Base-by-base conservation (phyloP, 2,888 invertebrate genomes). In the Phyllotreta cruciferae region DNA sequence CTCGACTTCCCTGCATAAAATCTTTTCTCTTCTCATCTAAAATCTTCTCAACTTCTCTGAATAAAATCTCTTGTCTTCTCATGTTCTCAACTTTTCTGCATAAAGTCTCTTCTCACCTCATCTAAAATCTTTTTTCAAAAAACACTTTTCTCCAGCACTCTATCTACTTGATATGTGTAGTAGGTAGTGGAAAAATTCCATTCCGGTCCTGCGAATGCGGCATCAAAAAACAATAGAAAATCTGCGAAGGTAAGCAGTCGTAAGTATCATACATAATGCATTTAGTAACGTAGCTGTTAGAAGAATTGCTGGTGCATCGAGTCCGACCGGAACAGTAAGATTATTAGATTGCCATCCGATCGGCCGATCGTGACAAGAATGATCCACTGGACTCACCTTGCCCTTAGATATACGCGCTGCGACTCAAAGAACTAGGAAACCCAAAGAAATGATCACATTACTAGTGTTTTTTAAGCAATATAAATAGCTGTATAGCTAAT, bases 291-390 rank as follows among this genome's bases (percentile, higher is more conserved):
- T 74, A 73, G 73, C 74, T 75, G 70, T 76, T 77, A 77, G 74
- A 75, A 77, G 77, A 78, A 77, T 76, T 72, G 77, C 60, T 60
- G 53, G 44, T 60, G 60, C 76, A 75, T 75, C 74, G 74, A 75
- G 74, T 75, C 74, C 74, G 75, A 78, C 79, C 80, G 80, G 81
- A 81, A 81, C 81, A 81, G 79, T 79, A 78, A 77, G 79, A 80
- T 81, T 81, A 81, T 81, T 81, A 79, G 80, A 81, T 81, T 81
- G 80, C 77, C 79, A 77, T 80, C 79, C 79, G 78, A 81, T 73
- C 70, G 73, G 49, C 66, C 56, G 70, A 62, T 78, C 78, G 78
- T 78, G 78, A 78, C 77, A 68, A 73, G 78, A 78, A 77, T 77
- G 73, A 67, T 67, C 71, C 66, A 75, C 75, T 74, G 75, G 71